These are phyloP conservation scores for Aphodius granarius DNA, from an alignment of 2,888 invertebrate species.

Conservation along the genomic window DNA sequence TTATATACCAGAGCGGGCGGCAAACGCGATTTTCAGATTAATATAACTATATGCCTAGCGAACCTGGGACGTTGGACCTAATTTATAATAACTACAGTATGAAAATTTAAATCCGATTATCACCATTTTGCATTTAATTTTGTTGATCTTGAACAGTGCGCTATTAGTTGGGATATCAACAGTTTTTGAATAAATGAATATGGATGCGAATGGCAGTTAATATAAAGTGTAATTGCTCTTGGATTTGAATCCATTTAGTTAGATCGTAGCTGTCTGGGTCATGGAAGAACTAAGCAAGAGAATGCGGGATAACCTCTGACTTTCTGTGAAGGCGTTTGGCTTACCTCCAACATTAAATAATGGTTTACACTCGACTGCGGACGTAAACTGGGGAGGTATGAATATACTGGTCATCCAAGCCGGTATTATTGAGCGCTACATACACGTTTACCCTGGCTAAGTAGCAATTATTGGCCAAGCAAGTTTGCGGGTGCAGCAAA, in stretches of 20 bases:
- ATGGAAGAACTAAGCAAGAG: neutral
- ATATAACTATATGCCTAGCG: neutral
- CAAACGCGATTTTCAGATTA: neutral
- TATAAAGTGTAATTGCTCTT: neutral
- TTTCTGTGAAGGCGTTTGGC: conserved; percentile 32
- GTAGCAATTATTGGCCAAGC: neutral
- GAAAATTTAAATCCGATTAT: neutral
- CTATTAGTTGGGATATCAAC: neutral
- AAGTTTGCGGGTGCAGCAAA: neutral
- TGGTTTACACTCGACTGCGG: conserved; percentile 38
- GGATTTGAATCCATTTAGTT: neutral
- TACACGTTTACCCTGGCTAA: conserved; percentile 17
- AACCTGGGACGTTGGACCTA: neutral
- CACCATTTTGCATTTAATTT: neutral
- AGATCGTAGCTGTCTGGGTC: neutral
- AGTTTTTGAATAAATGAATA: neutral
- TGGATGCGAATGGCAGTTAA: neutral
- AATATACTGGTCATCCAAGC: conserved; percentile 36
- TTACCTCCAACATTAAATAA: conserved; percentile 40
- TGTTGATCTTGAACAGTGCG: no score
- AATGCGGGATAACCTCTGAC: neutral
- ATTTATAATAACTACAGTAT: neutral
- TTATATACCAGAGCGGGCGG: neutral
- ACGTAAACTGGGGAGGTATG: conserved; percentile 32
- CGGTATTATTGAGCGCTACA: conserved; percentile 19